Evolutionary conservation across 2,113 vertebrate species (phyloP).

Genomic region (Larimichthys crocea): DNA sequence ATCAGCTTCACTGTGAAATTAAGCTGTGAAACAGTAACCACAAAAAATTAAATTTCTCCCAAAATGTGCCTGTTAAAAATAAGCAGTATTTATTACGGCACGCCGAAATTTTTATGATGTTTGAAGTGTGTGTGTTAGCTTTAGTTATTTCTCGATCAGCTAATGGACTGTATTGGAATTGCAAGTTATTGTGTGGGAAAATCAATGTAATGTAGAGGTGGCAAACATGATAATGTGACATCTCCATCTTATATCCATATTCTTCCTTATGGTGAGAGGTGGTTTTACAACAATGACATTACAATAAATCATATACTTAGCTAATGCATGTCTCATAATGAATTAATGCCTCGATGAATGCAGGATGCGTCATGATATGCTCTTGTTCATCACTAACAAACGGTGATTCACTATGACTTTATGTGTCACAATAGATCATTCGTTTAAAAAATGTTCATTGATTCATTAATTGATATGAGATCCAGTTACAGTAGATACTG

Average conservation of each 20-base stretch:
- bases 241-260: background rate
- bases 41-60: background rate
- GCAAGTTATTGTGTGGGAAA: background rate
- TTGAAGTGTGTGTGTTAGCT: too few species aligned
- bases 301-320: background rate
- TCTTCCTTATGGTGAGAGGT: background rate
- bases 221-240: background rate
- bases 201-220: background rate
- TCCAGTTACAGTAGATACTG: background rate
- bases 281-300: background rate
- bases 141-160: too few species aligned
- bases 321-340: too few species aligned
- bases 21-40: background rate
- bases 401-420: too few species aligned
- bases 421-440: too few species aligned
- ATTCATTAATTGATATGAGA: too few species aligned
- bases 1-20: background rate
- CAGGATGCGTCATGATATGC: too few species aligned
- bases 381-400: too few species aligned
- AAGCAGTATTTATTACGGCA: too few species aligned
- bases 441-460: too few species aligned
- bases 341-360: too few species aligned
- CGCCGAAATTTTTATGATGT: too few species aligned
- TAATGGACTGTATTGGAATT: background rate
- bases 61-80: background rate